A percentile compares a stretch with the other conserved stretches of the same genome.
These are phyloP conservation scores for Notarius quadriscutis DNA, from an alignment of 2,113 vertebrate genomes.

Conservation along the genomic window DNA sequence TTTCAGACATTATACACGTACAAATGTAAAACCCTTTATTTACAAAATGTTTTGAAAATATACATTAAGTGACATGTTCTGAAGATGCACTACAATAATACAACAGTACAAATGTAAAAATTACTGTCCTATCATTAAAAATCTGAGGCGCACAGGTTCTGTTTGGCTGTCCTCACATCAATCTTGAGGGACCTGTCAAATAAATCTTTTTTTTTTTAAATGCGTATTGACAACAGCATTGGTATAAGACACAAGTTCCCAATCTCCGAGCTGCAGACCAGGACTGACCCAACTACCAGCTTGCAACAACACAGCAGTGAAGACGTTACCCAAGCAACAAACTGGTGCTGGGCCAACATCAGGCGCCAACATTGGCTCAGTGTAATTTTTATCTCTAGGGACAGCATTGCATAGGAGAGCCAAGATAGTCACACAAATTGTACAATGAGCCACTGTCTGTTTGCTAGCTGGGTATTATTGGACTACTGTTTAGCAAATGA, in stretches of 20 bases:
- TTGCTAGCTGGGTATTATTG: neutral
- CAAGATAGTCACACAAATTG: neutral
- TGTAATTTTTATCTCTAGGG: neutral
- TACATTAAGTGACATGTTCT: neutral
- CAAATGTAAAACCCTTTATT: constrained; percentile 24
- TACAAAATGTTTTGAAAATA: neutral
- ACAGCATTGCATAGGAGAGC: neutral
- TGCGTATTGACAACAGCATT: neutral
- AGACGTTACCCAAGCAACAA: neutral
- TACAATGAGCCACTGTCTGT: neutral
- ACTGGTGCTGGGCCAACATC: neutral
- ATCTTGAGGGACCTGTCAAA: neutral
- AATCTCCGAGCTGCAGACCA: neutral
- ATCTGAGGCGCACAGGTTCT: neutral
- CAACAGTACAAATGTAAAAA: constrained; percentile 1
- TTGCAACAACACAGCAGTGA: neutral
- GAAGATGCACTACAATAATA: neutral
- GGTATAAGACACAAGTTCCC: neutral
- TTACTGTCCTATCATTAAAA: neutral
- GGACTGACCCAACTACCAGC: neutral
- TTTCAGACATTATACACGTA: neutral
- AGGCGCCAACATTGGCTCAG: neutral
- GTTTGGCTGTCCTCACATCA: neutral
- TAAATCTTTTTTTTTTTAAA: neutral
- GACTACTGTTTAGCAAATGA: neutral